Percentiles rank a stretch among this genome's conserved stretches.
phyloP scores from a whole-genome alignment of 2,113 vertebrate species.

The Muntiacus muntjak region DNA sequence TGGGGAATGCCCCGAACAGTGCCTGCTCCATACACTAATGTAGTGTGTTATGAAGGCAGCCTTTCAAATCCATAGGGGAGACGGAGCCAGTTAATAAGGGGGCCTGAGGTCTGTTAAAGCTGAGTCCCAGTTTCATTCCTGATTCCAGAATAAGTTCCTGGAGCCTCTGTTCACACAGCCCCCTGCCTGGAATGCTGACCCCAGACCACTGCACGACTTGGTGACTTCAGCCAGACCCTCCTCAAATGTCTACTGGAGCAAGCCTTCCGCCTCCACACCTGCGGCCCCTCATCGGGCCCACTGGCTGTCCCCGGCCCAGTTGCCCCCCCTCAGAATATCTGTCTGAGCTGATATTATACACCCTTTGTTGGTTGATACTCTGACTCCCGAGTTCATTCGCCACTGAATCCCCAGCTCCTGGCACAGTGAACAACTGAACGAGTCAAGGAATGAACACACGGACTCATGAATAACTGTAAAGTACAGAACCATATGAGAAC shows the following conservation, averaged over 20 bases:
- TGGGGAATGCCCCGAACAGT: too few species aligned
- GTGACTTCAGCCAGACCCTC: neutral
- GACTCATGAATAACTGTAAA: neutral
- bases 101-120: neutral
- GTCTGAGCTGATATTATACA: neutral
- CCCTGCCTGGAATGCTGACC: neutral
- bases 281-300: accelerated
- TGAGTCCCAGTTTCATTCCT: neutral
- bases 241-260: neutral
- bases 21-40: accelerated
- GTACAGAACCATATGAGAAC: neutral
- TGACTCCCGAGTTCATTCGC: neutral
- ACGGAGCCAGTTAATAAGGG: accelerated
- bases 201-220: accelerated
- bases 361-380: neutral
- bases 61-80: neutral
- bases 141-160: neutral
- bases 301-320: neutral
- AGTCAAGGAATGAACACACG: too few species aligned
- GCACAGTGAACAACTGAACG: neutral
- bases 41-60: accelerated
- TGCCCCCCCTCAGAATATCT: accelerated
- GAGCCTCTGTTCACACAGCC: neutral
- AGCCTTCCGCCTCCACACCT: accelerated
- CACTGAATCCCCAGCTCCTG: neutral